phyloP scores from a whole-genome alignment of 2,888 invertebrate genomes.

The Agriopis marginaria region DNA sequence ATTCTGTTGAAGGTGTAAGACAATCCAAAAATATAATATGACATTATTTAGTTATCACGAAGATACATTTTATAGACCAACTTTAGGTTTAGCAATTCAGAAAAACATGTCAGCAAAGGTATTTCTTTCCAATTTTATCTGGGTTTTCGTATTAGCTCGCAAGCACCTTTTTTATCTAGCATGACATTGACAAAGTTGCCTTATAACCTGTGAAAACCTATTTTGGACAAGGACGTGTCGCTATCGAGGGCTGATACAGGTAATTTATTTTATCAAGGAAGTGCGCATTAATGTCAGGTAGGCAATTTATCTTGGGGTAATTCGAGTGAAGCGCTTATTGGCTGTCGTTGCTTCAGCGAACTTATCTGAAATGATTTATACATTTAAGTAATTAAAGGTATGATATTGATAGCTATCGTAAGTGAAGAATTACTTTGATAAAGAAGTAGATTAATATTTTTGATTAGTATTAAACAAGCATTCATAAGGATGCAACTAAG shows the following conservation, averaged over 20 bases:
- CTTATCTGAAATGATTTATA: slow-evolving; percentile 29
- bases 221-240: slow-evolving; percentile 56
- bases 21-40: too few species aligned
- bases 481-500: too few species aligned
- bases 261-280: slow-evolving; percentile 76
- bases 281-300: slow-evolving; percentile 75
- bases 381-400: slow-evolving; percentile 7
- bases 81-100: too few species aligned
- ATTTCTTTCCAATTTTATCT: background rate
- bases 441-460: too few species aligned
- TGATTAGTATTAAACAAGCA: too few species aligned
- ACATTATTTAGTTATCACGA: too few species aligned
- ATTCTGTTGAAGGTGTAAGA: too few species aligned
- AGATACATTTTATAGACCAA: too few species aligned
- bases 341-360: slow-evolving; percentile 61
- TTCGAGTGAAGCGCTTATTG: slow-evolving; percentile 81
- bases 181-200: slow-evolving; percentile 62
- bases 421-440: background rate
- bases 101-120: too few species aligned
- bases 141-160: slow-evolving; percentile 20
- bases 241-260: slow-evolving; percentile 68
- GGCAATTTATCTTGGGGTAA: slow-evolving; percentile 79
- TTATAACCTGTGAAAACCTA: slow-evolving; percentile 53
- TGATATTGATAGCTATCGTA: background rate
- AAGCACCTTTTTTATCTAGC: slow-evolving; percentile 35